phyloP scores from a whole-genome alignment of 2,888 invertebrate genomes.

The Erebia ligea region DNA sequence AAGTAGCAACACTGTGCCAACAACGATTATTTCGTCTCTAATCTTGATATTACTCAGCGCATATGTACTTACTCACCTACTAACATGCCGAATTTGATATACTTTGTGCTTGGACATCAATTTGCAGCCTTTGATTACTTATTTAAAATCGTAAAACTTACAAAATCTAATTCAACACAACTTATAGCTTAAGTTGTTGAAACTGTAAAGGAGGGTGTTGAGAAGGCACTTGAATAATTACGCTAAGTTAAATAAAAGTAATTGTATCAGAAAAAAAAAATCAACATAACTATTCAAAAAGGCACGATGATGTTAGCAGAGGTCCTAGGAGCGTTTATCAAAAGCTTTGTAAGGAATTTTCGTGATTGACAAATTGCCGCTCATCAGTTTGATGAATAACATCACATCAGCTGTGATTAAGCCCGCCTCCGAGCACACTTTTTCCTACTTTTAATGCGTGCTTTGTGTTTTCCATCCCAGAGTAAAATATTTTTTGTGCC shows the following conservation, averaged over 20 bases:
- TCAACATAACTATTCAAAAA: neutral
- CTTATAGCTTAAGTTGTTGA: too few species aligned
- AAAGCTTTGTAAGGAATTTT: conserved; percentile 17
- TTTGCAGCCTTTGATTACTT: too few species aligned
- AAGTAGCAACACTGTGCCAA: conserved; percentile 12
- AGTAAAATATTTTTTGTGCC: neutral
- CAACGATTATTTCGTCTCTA: conserved; percentile 42
- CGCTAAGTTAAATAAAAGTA: neutral
- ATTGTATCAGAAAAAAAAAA: neutral
- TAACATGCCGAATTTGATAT: too few species aligned
- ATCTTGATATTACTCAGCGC: neutral
- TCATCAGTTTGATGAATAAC: conserved; percentile 3
- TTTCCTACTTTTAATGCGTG: conserved; percentile 2
- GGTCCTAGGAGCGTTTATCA: conserved; percentile 11
- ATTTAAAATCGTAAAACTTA: too few species aligned
- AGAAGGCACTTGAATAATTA: too few species aligned
- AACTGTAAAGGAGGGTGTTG: too few species aligned
- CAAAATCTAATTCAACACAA: too few species aligned
- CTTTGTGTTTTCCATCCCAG: conserved; percentile 7
- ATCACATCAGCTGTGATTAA: conserved; percentile 12
- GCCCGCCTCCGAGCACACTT: neutral
- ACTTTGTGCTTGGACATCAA: too few species aligned
- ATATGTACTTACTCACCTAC: neutral
- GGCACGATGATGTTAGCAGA: neutral
- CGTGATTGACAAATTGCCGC: conserved; percentile 21